Evolutionary conservation across 23 tunicate genomes (phyloP).

Genomic region (Trididemnum clinides): DNA sequence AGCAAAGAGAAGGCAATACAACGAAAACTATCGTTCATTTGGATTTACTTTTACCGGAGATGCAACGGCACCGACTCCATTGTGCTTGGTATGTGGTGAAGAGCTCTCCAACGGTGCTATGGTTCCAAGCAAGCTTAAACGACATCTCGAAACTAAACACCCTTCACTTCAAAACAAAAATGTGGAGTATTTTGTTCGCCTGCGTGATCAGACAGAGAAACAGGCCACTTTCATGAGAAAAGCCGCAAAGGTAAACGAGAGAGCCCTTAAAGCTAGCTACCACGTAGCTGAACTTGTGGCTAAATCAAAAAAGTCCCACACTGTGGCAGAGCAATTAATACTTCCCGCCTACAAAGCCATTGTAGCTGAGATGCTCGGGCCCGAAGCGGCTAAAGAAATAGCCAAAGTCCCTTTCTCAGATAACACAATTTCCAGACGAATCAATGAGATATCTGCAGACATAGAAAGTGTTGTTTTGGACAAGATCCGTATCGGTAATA

Average conservation of each 20-base stretch:
- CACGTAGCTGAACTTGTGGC: slow-evolving; percentile 52
- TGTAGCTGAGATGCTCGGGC: slow-evolving; percentile 54
- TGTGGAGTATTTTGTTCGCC: slow-evolving; percentile 48
- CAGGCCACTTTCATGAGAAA: slow-evolving; percentile 53
- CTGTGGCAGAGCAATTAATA: slow-evolving; percentile 56
- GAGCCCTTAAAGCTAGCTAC: slow-evolving; percentile 39
- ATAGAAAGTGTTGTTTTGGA: slow-evolving; percentile 25
- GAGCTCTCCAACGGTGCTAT: slow-evolving; percentile 47
- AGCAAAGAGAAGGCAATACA: slow-evolving; percentile 48
- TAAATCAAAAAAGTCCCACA: slow-evolving; percentile 47
- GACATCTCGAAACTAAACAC: slow-evolving; percentile 49
- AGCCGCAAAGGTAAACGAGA: slow-evolving; percentile 18
- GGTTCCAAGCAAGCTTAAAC: slow-evolving; percentile 50
- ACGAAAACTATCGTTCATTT: slow-evolving; percentile 44
- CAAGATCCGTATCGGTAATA: background rate
- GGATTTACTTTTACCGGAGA: slow-evolving; percentile 46
- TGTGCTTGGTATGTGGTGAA: slow-evolving; percentile 51
- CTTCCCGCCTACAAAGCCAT: slow-evolving; percentile 38
- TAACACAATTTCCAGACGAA: slow-evolving; percentile 41
- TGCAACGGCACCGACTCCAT: slow-evolving; percentile 47
- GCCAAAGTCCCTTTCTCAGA: slow-evolving; percentile 46
- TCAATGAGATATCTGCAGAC: slow-evolving; percentile 46
- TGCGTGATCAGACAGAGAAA: slow-evolving; percentile 21
- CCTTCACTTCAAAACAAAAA: slow-evolving; percentile 40
- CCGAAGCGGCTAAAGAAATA: slow-evolving; percentile 47